Conservation (phyloP, 2,797 vertebrate species). For the Melanotaenia pygmaea region DNA sequence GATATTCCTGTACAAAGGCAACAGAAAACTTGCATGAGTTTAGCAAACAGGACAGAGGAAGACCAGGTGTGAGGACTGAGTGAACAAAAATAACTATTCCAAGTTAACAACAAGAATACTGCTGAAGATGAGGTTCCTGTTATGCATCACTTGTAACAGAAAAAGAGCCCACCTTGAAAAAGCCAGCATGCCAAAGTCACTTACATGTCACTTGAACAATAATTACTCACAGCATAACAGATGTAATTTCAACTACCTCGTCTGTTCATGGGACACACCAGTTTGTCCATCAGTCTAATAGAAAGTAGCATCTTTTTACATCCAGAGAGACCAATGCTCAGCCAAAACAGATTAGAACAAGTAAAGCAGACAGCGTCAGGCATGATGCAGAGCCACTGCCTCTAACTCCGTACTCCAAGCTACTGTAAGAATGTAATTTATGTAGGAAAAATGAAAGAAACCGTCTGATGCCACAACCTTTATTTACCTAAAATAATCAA, state of each 20-base stretch:
- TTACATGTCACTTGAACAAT: constrained; percentile 48
- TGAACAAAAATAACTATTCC: not conserved
- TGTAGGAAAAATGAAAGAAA: no score
- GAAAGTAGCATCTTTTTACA: constrained; percentile 49
- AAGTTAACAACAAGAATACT: not conserved
- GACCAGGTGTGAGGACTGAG: not conserved
- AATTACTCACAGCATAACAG: constrained; percentile 62
- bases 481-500: no score
- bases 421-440: not conserved
- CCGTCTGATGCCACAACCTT: not conserved
- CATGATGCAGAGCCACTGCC: constrained; percentile 4
- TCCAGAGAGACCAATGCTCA: constrained; percentile 21
- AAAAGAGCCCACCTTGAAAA: not conserved
- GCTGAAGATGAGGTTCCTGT: no score
- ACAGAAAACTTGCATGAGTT: not conserved
- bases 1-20: constrained; percentile 88
- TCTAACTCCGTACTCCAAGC: not conserved
- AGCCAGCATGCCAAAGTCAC: constrained; percentile 38
- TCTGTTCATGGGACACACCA: constrained; percentile 30
- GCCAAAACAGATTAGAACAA: constrained; percentile 30
- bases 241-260: constrained; percentile 43
- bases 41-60: not conserved
- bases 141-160: constrained; percentile 40
- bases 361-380: constrained; percentile 44
- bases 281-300: constrained; percentile 61